These are phyloP conservation scores for Papilio demoleus DNA, from an alignment of 2,888 invertebrate species.

Conservation along the genomic window DNA sequence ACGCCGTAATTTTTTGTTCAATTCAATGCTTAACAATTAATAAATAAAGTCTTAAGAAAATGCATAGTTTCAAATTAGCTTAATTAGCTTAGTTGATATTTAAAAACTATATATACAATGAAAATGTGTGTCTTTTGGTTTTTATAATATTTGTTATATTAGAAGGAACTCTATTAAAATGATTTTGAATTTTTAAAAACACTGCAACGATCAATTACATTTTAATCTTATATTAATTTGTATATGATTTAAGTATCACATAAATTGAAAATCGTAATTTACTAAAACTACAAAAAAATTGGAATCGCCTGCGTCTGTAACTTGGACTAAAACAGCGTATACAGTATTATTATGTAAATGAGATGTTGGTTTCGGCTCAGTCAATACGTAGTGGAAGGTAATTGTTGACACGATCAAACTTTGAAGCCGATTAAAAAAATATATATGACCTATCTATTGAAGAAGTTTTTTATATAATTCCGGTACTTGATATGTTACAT, in stretches of 20 bases:
- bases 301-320: conserved; percentile 47
- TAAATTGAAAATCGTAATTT: background rate
- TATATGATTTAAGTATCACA: too few relatives aligned
- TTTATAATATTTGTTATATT: too few relatives aligned
- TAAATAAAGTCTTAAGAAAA: too few relatives aligned
- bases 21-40: too few relatives aligned
- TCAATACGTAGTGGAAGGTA: conserved; percentile 75
- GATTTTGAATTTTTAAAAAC: too few relatives aligned
- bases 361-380: conserved; percentile 80
- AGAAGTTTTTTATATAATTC: conserved; percentile 39
- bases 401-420: conserved; percentile 74
- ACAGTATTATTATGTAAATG: conserved; percentile 84
- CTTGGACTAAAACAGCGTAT: conserved; percentile 55
- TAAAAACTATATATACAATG: too few relatives aligned
- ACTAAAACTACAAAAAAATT: background rate
- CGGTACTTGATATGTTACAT: conserved; percentile 30
- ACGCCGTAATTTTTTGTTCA: background rate
- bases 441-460: conserved; percentile 55
- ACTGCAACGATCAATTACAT: too few relatives aligned
- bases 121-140: too few relatives aligned
- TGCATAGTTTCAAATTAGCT: too few relatives aligned
- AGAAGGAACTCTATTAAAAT: too few relatives aligned
- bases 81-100: too few relatives aligned
- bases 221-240: too few relatives aligned
- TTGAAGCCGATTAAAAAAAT: conserved; percentile 55